These are phyloP conservation scores for Eupithecia tripunctaria DNA, from an alignment of 2,888 invertebrate species.

Conservation along the genomic window DNA sequence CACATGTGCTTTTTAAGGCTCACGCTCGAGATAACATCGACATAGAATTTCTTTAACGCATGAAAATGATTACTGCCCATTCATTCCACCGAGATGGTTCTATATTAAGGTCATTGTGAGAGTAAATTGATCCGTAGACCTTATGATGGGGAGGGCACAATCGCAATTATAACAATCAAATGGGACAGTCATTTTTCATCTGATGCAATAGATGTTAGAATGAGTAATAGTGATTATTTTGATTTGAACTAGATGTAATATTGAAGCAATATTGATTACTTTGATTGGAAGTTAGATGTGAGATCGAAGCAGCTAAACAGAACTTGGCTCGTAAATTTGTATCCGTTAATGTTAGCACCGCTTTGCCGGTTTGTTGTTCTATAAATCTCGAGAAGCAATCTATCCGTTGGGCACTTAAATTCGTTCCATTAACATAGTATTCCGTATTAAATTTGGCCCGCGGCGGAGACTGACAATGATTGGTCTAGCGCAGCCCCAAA, in stretches of 20 bases:
- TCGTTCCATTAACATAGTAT: constrained; percentile 74
- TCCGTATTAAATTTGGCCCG: constrained; percentile 70
- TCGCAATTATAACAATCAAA: constrained; percentile 64
- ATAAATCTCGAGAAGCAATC: constrained; percentile 74
- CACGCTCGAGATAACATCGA: constrained; percentile 79
- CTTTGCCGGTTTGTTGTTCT: constrained; percentile 64
- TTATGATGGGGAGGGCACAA: constrained; percentile 64
- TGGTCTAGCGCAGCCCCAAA: constrained; percentile 72
- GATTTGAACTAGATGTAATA: constrained; percentile 35
- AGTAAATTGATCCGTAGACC: constrained; percentile 77
- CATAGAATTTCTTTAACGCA: constrained; percentile 78
- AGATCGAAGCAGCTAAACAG: constrained; percentile 37
- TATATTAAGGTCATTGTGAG: constrained; percentile 79
- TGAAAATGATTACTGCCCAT: constrained; percentile 75
- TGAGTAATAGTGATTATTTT: constrained; percentile 21
- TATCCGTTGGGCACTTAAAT: constrained; percentile 70
- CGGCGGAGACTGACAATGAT: constrained; percentile 75
- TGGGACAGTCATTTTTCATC: constrained; percentile 52
- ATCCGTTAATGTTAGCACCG: constrained; percentile 57
- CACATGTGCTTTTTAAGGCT: constrained; percentile 83
- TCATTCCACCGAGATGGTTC: constrained; percentile 69
- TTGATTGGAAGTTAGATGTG: constrained; percentile 41
- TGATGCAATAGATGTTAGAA: too few species aligned
- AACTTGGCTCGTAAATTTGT: constrained; percentile 53
- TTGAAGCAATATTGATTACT: constrained; percentile 40